Evolutionary conservation across 2,888 invertebrate genomes (phyloP).

Genomic region (Exocentrus adspersus): DNA sequence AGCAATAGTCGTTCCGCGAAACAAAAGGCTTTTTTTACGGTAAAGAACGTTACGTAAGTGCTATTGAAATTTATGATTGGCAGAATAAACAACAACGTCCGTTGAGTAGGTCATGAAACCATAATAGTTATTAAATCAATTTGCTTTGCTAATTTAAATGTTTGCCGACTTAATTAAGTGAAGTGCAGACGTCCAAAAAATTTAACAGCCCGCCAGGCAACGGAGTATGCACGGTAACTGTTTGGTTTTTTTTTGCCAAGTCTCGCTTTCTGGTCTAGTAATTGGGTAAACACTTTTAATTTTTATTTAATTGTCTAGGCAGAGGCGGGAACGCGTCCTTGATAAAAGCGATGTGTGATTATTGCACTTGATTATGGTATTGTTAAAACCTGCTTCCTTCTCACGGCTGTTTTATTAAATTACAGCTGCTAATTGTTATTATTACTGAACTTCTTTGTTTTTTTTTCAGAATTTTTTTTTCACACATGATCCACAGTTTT

Average conservation of each 20-base stretch:
- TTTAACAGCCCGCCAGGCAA: constrained; percentile 5
- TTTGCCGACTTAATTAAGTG: constrained; percentile 14
- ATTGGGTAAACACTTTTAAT: neutral
- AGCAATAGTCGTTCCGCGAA: constrained; percentile 22
- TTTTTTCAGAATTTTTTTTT: too few species aligned
- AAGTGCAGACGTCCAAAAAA: constrained; percentile 2
- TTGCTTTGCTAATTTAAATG: neutral
- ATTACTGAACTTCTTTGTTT: too few species aligned
- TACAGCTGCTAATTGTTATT: too few species aligned
- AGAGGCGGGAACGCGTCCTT: neutral
- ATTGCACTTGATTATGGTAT: too few species aligned
- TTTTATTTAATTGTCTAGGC: neutral
- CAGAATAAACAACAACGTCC: constrained; percentile 25
- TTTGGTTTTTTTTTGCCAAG: neutral
- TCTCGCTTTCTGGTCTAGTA: neutral
- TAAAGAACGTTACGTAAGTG: constrained; percentile 24
- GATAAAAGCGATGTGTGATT: too few species aligned
- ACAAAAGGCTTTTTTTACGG: constrained; percentile 21
- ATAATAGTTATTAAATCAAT: constrained; percentile 23
- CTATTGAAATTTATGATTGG: constrained; percentile 28
- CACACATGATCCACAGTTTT: too few species aligned
- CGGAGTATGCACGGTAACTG: neutral
- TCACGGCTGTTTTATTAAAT: too few species aligned
- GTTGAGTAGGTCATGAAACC: constrained; percentile 33
- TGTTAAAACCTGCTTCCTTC: too few species aligned